Conservation (phyloP, 2,113 vertebrate species). For the Suncus etruscus region DNA sequence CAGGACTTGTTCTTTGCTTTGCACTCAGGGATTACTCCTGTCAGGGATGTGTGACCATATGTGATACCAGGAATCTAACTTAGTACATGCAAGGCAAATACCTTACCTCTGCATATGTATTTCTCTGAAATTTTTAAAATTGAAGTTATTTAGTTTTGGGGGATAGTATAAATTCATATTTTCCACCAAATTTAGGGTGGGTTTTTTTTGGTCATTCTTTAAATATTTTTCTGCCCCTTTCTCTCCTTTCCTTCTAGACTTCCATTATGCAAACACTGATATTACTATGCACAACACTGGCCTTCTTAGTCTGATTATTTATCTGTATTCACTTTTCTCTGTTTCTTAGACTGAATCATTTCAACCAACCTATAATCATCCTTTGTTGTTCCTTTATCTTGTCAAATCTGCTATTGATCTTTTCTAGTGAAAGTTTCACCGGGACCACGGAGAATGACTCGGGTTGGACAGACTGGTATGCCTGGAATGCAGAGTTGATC, state of each 20-base stretch:
- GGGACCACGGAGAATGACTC: no score
- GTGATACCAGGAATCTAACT: no score
- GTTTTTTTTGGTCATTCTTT: not conserved
- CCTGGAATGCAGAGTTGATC: no score
- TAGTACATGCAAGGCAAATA: no score
- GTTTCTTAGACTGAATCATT: not conserved
- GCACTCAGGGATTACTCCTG: no score
- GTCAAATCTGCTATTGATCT: not conserved
- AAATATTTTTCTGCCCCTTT: not conserved
- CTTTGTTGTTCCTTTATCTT: slow-evolving; percentile 3
- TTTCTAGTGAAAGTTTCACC: not conserved
- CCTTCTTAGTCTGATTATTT: not conserved
- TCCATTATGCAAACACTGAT: not conserved
- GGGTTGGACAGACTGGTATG: no score
- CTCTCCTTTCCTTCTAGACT: not conserved
- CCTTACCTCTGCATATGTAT: not conserved
- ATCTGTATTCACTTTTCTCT: not conserved
- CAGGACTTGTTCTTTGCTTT: no score
- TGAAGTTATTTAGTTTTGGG: not conserved
- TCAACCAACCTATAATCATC: not conserved
- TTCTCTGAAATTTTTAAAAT: slow-evolving; percentile 27
- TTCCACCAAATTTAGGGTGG: slow-evolving; percentile 26
- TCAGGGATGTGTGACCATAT: no score
- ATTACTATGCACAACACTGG: no score
- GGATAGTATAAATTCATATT: not conserved